Evolutionary conservation across 2,113 vertebrate genomes (phyloP), one percentile per base, ranked within the genome.

Genomic region (Thryonomys swinderianus): DNA sequence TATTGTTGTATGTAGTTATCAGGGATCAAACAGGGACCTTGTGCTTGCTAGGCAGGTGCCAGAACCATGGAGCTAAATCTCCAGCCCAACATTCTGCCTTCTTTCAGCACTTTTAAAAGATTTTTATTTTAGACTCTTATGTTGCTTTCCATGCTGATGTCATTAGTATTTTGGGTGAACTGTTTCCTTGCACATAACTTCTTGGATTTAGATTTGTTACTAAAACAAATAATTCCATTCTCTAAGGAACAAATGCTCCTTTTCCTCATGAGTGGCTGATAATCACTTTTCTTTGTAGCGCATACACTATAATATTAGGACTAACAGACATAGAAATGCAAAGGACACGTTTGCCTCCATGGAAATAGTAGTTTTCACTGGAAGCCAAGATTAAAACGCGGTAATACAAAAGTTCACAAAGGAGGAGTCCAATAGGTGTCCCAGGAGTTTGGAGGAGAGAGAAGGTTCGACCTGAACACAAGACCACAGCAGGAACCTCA

Each of bases 71-170:
- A n/a, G n/a, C n/a, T n/a, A n/a, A n/a, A n/a, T n/a, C n/a, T n/a
- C n/a, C n/a, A n/a, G n/a, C n/a, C n/a, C n/a, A n/a, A n/a, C n/a
- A n/a, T n/a, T 82, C 51, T 37, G 37, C 21, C 55, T 30, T 93
- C 62, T 59, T 84, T 42, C 34, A 27, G 74, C 40, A 64, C 27
- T 84, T 84, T 48, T 34, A 48, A 80, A 34, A 71, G 67, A 81
- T 82, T 62, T 71, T 76, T 86, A 81, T 23, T 82, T 91, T 81
- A 76, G 83, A 85, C 32, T 25, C 69, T 55, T 62, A 27, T 5
- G 12, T 12, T 32, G 62, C 74, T 67, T 17, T 57, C 55, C 21
- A 34, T 11, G 6, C 17, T 42, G 42, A 78, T 18, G 30, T 80
- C 91, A 64, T 86, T 71, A 34, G 32, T 42, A 51, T 76, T 40